Base-by-base conservation (phyloP, 2,113 vertebrate species). In the Mesoclemmys tuberculata region DNA sequence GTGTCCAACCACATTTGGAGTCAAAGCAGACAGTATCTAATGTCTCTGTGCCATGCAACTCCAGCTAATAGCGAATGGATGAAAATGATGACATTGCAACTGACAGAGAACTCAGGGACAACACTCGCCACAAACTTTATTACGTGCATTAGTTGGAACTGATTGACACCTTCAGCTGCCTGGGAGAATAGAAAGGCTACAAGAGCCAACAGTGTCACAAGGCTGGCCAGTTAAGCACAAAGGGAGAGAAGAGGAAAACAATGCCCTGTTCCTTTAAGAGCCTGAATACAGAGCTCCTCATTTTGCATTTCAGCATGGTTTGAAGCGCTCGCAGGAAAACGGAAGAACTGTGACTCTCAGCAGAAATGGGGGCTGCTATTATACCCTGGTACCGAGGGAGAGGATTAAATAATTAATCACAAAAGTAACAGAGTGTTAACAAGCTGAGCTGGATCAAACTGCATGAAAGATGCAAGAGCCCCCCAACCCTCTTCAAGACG, bases 401-500 rank as follows among this genome's bases (percentile, higher is more conserved):
- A 94, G 90, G 93, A 90, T 90, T 98, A 97, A 98, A 97, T 98
- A 97, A 98, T 98, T 97, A 96, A 98, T 97, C 96, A 96, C 96
- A 97, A 96, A 96, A 97, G 96, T 94, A 97, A 97, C 52, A 5
- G 94, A 97, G 82, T 92, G 96, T 96, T 98, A 98, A 98, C 95
- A 94, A 97, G 94, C 84, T 0, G 11, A 91, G 94, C 75, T 86
- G 92, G 96, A 97, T 97, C 97, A 98, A 98, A 97, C 97, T 0
- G 94, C 94, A 97, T 97, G 96, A 94, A 96, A 98, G 92, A 97
- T 98, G 94, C 91, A 71, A 84, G 91, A 83, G n/a, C 14, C 55
- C 38, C 58, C n/a, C 71, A 58, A 10, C 61, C 79, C 80, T 89
- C 87, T 84, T 85, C 3, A 2, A 82, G 64, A 61, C 41, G 86